A percentile compares a stretch with the other conserved stretches of the same genome.
phyloP scores from a whole-genome alignment of 2,113 vertebrate species.

The Crotalus tigris region DNA sequence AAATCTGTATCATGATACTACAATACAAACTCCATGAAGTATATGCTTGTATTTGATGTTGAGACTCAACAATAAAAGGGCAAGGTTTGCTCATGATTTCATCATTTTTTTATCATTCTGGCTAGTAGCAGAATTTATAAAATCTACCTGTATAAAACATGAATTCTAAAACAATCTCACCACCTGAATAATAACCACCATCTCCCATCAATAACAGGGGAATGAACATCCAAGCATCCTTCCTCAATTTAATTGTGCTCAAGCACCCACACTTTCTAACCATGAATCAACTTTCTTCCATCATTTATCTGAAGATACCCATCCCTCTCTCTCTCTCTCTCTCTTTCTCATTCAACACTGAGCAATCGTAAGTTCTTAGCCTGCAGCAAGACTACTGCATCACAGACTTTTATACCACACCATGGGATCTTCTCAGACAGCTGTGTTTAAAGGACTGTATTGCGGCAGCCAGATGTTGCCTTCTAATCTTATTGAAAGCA shows the following conservation, averaged over 20 bases:
- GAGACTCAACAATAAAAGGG: not conserved
- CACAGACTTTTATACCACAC: not conserved
- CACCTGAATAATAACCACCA: not conserved
- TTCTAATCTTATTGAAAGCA: not conserved
- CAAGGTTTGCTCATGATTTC: not conserved
- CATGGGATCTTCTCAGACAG: not conserved
- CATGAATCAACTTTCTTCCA: not conserved
- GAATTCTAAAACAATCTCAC: not conserved
- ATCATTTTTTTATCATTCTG: not conserved
- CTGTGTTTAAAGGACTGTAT: not conserved
- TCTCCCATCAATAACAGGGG: too few species aligned
- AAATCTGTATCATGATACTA: not conserved
- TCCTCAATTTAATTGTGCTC: not conserved
- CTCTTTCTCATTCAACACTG: too few species aligned
- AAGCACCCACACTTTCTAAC: not conserved
- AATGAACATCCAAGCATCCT: not conserved
- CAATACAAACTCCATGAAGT: not conserved
- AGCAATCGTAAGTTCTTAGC: not conserved
- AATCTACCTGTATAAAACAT: not conserved
- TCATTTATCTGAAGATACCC: not conserved
- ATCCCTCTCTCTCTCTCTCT: too few species aligned
- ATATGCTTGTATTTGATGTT: not conserved
- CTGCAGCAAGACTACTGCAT: not conserved
- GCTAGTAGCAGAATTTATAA: not conserved
- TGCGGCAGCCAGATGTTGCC: not conserved